A percentile compares a stretch with the other conserved stretches of the same genome.
Evolutionary conservation across 2,113 vertebrate genomes (phyloP).

Genomic region (Pao palembangensis): DNA sequence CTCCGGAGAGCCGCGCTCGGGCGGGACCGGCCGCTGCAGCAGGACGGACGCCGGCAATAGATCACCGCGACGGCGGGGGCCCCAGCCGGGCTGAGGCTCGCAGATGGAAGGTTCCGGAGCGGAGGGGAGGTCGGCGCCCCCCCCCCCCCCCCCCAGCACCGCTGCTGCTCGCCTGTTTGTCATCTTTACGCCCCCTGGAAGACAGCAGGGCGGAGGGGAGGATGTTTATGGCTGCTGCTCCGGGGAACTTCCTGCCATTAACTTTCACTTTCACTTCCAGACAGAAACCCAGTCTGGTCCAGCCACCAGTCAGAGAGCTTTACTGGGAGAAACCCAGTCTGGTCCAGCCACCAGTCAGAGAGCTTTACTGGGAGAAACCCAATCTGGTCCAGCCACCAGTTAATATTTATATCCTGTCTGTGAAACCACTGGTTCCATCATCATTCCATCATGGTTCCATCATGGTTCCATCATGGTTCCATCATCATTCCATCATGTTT

Average conservation of each 20-base stretch:
- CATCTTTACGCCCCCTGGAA: conserved; percentile 35
- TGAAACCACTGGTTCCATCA: no score
- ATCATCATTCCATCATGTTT: no score
- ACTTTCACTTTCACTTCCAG: conserved; percentile 62
- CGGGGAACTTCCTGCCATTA: conserved; percentile 42
- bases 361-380: not conserved
- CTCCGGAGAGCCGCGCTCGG: conserved; percentile 82
- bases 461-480: no score
- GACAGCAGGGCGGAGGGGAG: conserved; percentile 47
- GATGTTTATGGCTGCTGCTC: conserved; percentile 55
- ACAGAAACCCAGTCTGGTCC: not conserved
- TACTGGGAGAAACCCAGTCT: not conserved
- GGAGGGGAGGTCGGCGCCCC: conserved; percentile 41
- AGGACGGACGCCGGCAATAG: conserved; percentile 79
- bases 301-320: not conserved
- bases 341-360: not conserved
- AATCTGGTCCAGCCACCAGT: not conserved
- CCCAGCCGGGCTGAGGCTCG: conserved; percentile 23
- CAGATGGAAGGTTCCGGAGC: conserved; percentile 46
- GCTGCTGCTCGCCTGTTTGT: conserved; percentile 42
- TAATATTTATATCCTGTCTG: not conserved
- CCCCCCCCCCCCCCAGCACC: conserved; percentile 20
- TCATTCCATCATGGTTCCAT: no score
- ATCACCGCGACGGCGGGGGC: conserved; percentile 73
- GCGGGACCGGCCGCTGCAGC: conserved; percentile 48